phyloP scores from a whole-genome alignment of 2,113 vertebrate genomes.

The Phoxinus phoxinus region DNA sequence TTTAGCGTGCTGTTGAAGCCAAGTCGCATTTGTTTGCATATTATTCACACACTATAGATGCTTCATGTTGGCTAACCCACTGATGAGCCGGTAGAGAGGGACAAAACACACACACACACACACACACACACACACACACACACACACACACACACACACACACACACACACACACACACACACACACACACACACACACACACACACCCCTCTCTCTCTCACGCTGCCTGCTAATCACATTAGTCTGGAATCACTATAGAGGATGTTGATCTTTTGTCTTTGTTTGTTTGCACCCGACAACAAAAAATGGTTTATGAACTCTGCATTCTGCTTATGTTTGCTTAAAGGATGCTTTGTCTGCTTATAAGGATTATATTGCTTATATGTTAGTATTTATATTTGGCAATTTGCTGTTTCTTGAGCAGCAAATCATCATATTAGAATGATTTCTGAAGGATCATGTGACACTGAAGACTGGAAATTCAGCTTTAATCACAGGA shows the following conservation, averaged over 20 bases:
- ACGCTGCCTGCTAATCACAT: neutral
- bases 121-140: no score
- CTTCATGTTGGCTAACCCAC: neutral
- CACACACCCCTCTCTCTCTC: neutral
- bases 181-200: no score
- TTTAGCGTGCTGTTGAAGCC: constrained; percentile 26
- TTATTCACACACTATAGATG: constrained; percentile 30
- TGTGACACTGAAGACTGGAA: neutral
- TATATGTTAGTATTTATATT: no score
- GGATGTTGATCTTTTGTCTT: neutral
- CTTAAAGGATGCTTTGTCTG: neutral
- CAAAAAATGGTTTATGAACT: neutral
- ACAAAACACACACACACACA: neutral
- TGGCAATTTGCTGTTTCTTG: neutral
- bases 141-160: no score
- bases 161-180: no score
- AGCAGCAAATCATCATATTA: neutral
- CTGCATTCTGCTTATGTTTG: neutral
- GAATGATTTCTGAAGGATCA: neutral
- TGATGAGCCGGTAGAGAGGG: neutral
- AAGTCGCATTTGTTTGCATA: constrained; percentile 41
- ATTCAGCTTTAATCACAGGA: neutral
- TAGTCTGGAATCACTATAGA: neutral
- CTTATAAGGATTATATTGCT: neutral
- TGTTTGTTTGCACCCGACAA: neutral